Conservation (phyloP, 2,113 vertebrate species). For the Pteruthius melanotis region DNA sequence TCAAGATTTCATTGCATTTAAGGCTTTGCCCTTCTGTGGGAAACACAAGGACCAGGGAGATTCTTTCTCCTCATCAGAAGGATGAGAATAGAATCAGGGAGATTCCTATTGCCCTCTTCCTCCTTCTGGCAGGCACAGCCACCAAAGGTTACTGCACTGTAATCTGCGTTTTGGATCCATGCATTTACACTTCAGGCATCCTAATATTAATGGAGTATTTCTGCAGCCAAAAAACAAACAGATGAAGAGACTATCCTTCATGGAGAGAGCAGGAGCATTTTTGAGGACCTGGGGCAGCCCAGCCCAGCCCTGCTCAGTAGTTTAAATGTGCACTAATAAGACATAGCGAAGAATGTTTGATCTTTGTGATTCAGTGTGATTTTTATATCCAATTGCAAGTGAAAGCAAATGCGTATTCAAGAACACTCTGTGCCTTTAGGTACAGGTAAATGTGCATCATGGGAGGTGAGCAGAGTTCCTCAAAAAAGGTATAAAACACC, state of each 20-base stretch:
- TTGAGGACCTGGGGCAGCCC: neutral
- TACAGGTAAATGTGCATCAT: neutral
- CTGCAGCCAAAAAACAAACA: neutral
- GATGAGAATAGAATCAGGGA: too few relatives aligned
- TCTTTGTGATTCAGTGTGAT: neutral
- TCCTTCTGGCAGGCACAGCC: neutral
- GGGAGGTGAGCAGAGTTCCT: neutral
- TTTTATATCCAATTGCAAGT: neutral
- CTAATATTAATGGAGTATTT: neutral
- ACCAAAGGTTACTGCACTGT: neutral
- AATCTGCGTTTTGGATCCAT: neutral
- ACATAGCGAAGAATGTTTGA: neutral
- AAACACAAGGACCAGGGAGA: neutral
- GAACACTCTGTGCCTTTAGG: neutral
- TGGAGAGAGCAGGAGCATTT: neutral
- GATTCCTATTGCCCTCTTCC: neutral
- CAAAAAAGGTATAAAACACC: neutral
- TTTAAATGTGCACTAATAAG: rapidly evolving
- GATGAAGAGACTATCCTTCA: neutral
- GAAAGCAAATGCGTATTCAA: neutral
- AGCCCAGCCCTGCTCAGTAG: neutral
- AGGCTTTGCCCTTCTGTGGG: neutral
- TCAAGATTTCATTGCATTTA: neutral
- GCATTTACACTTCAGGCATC: neutral
- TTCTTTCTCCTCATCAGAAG: too few relatives aligned